phyloP scores from a whole-genome alignment of 2,797 vertebrate genomes.

The Cottoperca gobio region DNA sequence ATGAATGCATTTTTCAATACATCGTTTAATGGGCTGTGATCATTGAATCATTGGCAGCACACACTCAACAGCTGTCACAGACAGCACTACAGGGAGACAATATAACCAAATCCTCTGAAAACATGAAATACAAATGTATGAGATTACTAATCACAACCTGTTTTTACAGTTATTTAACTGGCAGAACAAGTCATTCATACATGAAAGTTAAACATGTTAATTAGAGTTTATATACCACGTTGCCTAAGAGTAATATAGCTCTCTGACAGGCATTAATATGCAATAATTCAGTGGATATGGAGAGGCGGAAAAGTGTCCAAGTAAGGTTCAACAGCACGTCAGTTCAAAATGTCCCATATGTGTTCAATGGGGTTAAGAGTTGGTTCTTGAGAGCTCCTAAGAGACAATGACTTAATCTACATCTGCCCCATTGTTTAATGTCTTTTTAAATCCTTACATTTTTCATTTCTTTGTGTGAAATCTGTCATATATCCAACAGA shows the following conservation, averaged over 20 bases:
- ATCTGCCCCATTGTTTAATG: neutral
- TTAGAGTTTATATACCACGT: neutral
- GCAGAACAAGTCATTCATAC: neutral
- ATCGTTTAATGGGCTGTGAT: slow-evolving; percentile 4
- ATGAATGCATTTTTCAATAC: neutral
- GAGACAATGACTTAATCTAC: neutral
- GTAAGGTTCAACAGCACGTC: neutral
- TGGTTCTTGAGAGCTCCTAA: neutral
- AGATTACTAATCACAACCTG: neutral
- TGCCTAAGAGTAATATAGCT: neutral
- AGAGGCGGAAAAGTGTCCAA: neutral
- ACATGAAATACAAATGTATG: neutral
- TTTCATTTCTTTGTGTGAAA: neutral
- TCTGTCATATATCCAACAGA: neutral
- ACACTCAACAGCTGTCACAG: neutral
- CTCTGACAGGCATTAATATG: neutral
- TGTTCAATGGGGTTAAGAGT: neutral
- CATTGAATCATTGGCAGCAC: neutral
- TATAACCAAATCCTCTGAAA: slow-evolving; percentile 4
- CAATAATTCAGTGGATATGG: neutral
- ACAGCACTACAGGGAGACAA: neutral
- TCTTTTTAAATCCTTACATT: neutral
- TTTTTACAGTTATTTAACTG: neutral
- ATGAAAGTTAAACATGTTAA: neutral
- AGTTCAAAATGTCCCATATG: neutral